These are phyloP conservation scores for Solea senegalensis DNA, from an alignment of 2,113 vertebrate genomes.

Conservation along the genomic window DNA sequence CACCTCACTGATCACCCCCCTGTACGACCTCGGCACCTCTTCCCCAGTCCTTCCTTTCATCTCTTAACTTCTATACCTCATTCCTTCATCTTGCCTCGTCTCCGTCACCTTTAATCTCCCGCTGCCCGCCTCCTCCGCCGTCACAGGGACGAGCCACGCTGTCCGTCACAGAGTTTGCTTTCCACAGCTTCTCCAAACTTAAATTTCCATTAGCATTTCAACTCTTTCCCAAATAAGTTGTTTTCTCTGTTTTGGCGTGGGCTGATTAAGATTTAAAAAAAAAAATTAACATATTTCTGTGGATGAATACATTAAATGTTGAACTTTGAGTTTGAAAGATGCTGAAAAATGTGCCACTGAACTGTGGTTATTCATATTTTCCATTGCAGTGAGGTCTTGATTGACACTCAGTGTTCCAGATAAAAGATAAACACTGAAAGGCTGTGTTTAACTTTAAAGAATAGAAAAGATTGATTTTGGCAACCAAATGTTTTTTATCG, in stretches of 20 bases:
- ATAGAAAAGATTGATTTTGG: background rate
- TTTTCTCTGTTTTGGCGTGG: background rate
- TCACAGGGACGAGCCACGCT: conserved; percentile 22
- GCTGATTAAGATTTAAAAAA: background rate
- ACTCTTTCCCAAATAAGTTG: background rate
- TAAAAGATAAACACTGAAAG: background rate
- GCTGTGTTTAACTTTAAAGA: background rate
- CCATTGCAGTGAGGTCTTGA: background rate
- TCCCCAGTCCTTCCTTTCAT: conserved; percentile 45
- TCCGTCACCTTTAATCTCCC: conserved; percentile 59
- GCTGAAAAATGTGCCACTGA: background rate
- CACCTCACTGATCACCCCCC: conserved; percentile 80
- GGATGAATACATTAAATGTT: background rate
- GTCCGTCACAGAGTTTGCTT: conserved; percentile 10
- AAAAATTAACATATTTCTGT: conserved; percentile 1
- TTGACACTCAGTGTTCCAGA: background rate
- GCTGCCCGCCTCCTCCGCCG: conserved; percentile 26
- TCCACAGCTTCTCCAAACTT: conserved; percentile 31
- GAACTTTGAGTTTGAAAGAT: conserved; percentile 24
- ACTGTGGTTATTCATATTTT: background rate
- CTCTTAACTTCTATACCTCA: conserved; percentile 45
- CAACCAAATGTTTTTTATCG: background rate
- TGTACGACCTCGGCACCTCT: conserved; percentile 65
- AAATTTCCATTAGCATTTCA: background rate
- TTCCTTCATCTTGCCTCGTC: conserved; percentile 36